Conservation (phyloP, 2,888 invertebrate genomes). For the Nesidiocoris tenuis region DNA sequence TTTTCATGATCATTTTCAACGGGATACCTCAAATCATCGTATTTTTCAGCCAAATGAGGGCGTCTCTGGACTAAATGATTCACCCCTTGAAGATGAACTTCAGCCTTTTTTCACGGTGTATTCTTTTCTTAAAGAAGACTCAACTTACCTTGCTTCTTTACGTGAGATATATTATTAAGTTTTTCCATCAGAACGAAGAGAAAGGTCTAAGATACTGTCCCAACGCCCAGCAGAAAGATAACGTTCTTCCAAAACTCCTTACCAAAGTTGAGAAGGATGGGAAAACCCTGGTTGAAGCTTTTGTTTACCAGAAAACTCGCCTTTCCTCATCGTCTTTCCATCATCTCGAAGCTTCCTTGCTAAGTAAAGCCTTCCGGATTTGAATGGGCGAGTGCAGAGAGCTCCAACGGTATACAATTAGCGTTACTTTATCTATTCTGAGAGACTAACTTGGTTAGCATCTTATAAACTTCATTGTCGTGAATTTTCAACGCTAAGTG, state of each 20-base stretch:
- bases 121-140: too few species aligned
- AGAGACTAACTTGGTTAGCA: conserved; percentile 25
- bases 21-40: too few species aligned
- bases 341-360: not conserved
- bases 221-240: not conserved
- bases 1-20: too few species aligned
- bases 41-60: too few species aligned
- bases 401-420: conserved; percentile 36
- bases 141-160: not conserved
- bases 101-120: too few species aligned
- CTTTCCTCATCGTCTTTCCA: conserved; percentile 1
- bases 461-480: conserved; percentile 24
- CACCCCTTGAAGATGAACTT: too few species aligned
- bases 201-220: not conserved
- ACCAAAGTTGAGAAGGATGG: conserved; percentile 13
- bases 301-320: conserved; percentile 28
- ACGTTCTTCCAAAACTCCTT: conserved; percentile 24
- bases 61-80: too few species aligned
- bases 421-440: conserved; percentile 37
- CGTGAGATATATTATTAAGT: conserved; percentile 32
- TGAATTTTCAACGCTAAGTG: conserved; percentile 29
- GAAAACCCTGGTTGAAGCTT: conserved; percentile 3
- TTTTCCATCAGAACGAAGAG: conserved; percentile 24
- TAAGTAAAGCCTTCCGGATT: conserved; percentile 20
- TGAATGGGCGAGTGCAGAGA: conserved; percentile 27